Conservation (phyloP, 1,140 invertebrate species). For the Drosophila grimshawi region DNA sequence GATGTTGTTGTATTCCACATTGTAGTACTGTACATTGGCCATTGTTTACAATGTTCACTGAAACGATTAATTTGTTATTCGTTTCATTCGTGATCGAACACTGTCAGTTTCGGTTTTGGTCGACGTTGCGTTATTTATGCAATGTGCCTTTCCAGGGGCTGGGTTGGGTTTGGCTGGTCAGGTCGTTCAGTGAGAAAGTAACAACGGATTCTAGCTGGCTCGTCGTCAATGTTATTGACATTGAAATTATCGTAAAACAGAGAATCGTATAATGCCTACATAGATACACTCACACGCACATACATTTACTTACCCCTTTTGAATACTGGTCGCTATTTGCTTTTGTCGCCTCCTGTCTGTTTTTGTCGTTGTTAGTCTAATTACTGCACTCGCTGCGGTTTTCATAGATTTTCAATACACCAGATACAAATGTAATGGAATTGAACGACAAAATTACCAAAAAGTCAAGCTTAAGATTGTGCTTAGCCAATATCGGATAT, state of each 20-base stretch:
- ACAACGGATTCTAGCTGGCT: conserved; percentile 61
- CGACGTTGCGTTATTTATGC: conserved; percentile 67
- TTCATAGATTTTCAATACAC: conserved; percentile 26
- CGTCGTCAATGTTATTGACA: conserved; percentile 67
- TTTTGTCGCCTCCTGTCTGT: conserved; percentile 1
- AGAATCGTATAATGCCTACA: not conserved
- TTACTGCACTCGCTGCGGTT: conserved; percentile 32
- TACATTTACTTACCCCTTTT: not conserved
- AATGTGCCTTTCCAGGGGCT: conserved; percentile 30
- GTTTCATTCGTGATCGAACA: conserved; percentile 7
- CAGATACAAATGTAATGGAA: conserved; percentile 4
- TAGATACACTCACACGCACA: not conserved
- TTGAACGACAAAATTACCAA: not conserved
- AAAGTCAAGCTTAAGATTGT: no score
- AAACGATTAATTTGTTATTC: conserved; percentile 75
- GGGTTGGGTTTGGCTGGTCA: conserved; percentile 12
- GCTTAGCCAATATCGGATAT: not conserved
- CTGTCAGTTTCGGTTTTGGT: conserved; percentile 62
- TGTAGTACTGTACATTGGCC: conserved; percentile 56
- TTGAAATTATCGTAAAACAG: conserved; percentile 57
- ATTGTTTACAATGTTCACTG: conserved; percentile 75
- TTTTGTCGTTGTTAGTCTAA: conserved; percentile 34
- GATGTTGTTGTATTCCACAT: conserved; percentile 13
- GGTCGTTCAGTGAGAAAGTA: conserved; percentile 32
- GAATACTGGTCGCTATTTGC: not conserved